Evolutionary conservation across 2,113 vertebrate genomes (phyloP).

Genomic region (Epinephelus moara): DNA sequence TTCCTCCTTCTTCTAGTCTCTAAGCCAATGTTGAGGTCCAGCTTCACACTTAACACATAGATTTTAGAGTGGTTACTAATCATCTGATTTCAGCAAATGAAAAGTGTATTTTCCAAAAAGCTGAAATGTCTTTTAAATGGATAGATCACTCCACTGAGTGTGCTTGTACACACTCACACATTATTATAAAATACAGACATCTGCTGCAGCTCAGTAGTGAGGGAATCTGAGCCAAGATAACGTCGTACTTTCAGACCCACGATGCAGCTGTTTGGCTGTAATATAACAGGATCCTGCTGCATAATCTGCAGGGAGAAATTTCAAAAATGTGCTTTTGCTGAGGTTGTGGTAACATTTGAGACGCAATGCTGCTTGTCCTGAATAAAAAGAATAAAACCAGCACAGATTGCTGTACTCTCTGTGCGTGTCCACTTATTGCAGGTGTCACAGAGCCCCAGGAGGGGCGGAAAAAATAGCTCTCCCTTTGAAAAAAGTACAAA

Average conservation of each 20-base stretch:
- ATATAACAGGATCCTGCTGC: background rate
- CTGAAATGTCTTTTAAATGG: background rate
- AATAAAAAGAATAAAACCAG: conserved; percentile 20
- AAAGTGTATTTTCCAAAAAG: no score
- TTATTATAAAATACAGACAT: background rate
- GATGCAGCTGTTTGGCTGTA: conserved; percentile 2
- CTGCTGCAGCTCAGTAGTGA: background rate
- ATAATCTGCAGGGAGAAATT: background rate
- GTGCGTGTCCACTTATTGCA: conserved; percentile 12
- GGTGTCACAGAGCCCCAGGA: conserved; percentile 10
- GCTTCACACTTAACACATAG: no score
- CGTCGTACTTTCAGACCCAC: background rate
- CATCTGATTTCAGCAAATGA: no score
- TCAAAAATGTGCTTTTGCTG: background rate
- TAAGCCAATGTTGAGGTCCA: no score
- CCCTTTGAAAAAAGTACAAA: background rate
- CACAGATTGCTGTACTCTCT: background rate
- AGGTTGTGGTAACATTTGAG: background rate
- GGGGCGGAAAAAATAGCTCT: background rate
- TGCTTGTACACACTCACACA: background rate
- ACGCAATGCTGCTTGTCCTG: background rate
- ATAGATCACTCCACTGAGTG: background rate
- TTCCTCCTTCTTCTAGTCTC: no score
- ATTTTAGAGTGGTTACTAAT: no score
- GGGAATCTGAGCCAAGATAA: background rate